Base-by-base conservation (phyloP, 2,113 vertebrate genomes). In the Ia io region DNA sequence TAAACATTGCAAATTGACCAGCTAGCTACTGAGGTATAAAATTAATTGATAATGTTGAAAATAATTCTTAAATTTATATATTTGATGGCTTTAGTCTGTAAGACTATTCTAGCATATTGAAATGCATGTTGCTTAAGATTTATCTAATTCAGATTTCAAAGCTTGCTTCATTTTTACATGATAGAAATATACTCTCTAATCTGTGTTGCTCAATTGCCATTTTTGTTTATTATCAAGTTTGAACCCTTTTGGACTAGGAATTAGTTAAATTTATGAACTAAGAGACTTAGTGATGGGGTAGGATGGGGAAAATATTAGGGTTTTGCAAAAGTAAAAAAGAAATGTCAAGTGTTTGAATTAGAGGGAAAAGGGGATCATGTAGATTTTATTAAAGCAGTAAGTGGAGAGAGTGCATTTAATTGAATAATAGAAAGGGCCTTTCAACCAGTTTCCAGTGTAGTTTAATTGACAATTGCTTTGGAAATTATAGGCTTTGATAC, bases 11-110 rank as follows among this genome's bases (percentile, higher is more conserved):
- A 90, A 13, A 89, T 84, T 93, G 86, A 85, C 71, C 17, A 49
- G 32, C 59, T 90, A 67, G 53, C 77, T 96, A 59, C 20, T 51
- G 42, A 97, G 59, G 40, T 69, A 51, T 92, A 91, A 53, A 88
- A 56, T 90, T 96, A 91, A 95, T 95, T 91, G 69, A 59, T 88
- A 95, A 91, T 83, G 32, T 91, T 93, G 84, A 73, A 94, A 88
- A 82, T 96, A 88, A 73, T 85, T 95, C 65, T 96, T 86, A 85
- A 96, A 91, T 78, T 93, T 84, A 51, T 93, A 71, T 92, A 61
- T 97, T 94, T 86, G 69, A 53, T 90, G 95, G 71, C 35, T 96
- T 95, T 93, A 79, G 32, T 61, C 94, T 95, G 14, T 90, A 92
- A 96, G 86, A 96, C 3, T 30, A 22, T 53, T 95, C n/a, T 94